Base-by-base conservation (phyloP, 2,113 vertebrate genomes). In the Hypanus sabinus region DNA sequence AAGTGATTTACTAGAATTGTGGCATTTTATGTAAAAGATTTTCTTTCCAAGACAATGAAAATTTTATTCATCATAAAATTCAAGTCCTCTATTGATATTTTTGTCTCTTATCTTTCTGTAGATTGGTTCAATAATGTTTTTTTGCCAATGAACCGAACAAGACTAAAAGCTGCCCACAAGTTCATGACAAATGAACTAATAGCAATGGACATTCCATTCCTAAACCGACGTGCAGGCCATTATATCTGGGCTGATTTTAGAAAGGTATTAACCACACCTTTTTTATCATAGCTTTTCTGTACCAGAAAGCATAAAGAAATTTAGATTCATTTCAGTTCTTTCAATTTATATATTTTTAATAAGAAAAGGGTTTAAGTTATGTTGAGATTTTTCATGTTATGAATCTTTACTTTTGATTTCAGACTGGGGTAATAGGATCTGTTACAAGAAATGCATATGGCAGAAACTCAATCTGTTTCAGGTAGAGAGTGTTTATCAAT, bases 211-310 rank as follows among this genome's bases (percentile, higher is more conserved):
- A 94, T 99, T 94, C 98, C 98, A 18, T 98, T 97, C 94, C 96
- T 99, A 94, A 96, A 97, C 94, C 96, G 97, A 2, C 96, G 97
- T 0, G 97, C 98, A 0, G 96, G 98, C 30, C 97, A 99, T 95
- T 99, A 97, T 94, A 96, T 99, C 94, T 99, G 99, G 99, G 97
- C 97, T 0, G 98, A 99, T 94, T 96, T 99, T 95, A 97, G 98
- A 94, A 98, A 99, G 98, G 99, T 99, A 73, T 46, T 93, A 22
- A 30, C 68, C 73, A 70, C 38, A 55, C n/a, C 30, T 12, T 55
- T 30, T 46, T 73, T 55, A 14, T 36, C 8, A 70, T 91, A 30
- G 10, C 30, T 38, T 12, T 46, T 14, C 24, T 71, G 24, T 46
- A 73, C 70, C 20, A 46, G 33, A 38, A 46, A 16, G 18, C n/a